Conservation (phyloP, 2,113 vertebrate species). For the Forbesichthys agassizii region DNA sequence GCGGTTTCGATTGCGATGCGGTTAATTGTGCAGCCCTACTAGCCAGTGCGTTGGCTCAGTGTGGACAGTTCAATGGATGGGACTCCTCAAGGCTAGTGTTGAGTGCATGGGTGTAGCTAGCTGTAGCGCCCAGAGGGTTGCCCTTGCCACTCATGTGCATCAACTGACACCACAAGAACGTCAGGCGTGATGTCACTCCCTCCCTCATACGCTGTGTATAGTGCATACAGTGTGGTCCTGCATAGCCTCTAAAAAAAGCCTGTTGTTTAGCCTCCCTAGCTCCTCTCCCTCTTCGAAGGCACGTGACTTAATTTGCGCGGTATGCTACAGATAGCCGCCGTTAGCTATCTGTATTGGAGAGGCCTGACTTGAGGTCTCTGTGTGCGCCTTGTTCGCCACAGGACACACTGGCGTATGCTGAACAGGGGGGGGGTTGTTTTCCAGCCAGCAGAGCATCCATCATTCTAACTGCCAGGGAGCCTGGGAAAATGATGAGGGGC, state of each 20-base stretch:
- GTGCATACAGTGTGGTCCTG: conserved; percentile 28
- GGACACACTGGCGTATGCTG: conserved; percentile 13
- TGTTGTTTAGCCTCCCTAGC: conserved; percentile 41
- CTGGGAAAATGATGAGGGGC: conserved; percentile 59
- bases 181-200: conserved; percentile 48
- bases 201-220: conserved; percentile 18
- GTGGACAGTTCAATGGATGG: conserved; percentile 25
- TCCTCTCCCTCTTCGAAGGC: conserved; percentile 15
- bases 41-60: not conserved
- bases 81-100: conserved; percentile 21
- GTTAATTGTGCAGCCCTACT: too few relatives aligned
- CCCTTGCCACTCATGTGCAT: conserved; percentile 1
- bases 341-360: conserved; percentile 16
- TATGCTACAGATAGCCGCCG: conserved; percentile 38
- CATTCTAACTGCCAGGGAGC: conserved; percentile 59
- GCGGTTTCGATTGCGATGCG: too few relatives aligned
- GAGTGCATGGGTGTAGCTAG: conserved; percentile 41
- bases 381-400: conserved; percentile 9
- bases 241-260: conserved; percentile 40
- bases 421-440: conserved; percentile 57
- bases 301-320: conserved; percentile 36
- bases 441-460: conserved; percentile 59
- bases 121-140: conserved; percentile 33
- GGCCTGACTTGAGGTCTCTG: not conserved
- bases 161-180: too few relatives aligned